These are phyloP conservation scores for Cathartes aura DNA, from an alignment of 2,113 vertebrate genomes.

Conservation along the genomic window DNA sequence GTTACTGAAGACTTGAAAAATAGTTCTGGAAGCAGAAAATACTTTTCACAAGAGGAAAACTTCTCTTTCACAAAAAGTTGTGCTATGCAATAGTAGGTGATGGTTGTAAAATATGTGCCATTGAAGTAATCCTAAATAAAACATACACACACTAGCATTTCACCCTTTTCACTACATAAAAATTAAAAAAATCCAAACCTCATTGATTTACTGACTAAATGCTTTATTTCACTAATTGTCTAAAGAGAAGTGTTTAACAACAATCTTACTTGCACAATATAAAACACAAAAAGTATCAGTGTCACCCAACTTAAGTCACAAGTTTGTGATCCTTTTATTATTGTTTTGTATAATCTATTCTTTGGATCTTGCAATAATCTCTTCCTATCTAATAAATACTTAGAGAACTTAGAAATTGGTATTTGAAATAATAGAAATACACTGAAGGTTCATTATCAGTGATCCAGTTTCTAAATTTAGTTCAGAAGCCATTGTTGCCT, in stretches of 20 bases:
- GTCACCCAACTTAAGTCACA: not conserved
- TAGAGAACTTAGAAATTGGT: not conserved
- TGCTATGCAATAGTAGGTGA: not conserved
- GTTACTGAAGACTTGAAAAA: not conserved
- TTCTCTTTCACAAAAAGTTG: not conserved
- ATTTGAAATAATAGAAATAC: not conserved
- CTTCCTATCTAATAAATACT: not conserved
- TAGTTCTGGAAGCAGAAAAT: not conserved
- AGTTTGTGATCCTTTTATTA: not conserved
- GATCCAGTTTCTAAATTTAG: not conserved
- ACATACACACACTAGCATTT: not conserved
- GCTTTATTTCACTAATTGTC: not conserved
- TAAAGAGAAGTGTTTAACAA: not conserved
- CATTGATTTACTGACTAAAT: not conserved
- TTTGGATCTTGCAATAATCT: not conserved
- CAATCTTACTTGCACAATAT: not conserved
- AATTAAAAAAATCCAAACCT: rapidly evolving
- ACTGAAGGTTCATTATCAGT: not conserved
- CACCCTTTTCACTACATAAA: not conserved
- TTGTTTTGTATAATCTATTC: not conserved
- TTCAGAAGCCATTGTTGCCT: not conserved
- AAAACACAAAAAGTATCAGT: not conserved
- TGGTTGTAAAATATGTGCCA: not conserved
- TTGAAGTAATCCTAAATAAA: not conserved
- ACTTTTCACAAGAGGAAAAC: not conserved